Conservation (phyloP, 2,888 invertebrate species). For the Marasmarcha lunaedactyla region DNA sequence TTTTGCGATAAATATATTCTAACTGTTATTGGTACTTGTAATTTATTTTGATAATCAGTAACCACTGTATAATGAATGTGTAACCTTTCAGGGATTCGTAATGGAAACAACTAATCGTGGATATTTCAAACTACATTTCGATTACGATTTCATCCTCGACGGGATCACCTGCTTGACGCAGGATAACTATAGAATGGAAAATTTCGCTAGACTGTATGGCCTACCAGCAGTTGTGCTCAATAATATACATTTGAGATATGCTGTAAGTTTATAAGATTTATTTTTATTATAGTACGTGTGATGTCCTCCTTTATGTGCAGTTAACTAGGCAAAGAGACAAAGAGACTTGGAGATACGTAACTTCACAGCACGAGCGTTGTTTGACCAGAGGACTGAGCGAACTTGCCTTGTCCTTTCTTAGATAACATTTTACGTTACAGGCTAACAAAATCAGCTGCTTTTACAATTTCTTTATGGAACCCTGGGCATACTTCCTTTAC, state of each 20-base stretch:
- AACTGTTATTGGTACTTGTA: no score
- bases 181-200: constrained; percentile 65
- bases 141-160: constrained; percentile 61
- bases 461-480: constrained; percentile 73
- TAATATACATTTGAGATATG: constrained; percentile 73
- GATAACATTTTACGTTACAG: no score
- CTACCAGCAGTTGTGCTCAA: constrained; percentile 77
- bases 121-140: constrained; percentile 75
- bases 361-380: no score
- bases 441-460: constrained; percentile 72
- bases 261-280: constrained; percentile 49
- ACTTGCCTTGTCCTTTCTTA: no score
- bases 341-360: no score
- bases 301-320: no score
- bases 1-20: no score
- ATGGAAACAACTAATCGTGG: constrained; percentile 73
- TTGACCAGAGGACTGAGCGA: no score
- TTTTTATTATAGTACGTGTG: no score
- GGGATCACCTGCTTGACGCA: constrained; percentile 73
- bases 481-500: constrained; percentile 75
- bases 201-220: constrained; percentile 76
- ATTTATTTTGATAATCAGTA: no score
- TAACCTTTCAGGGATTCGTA: constrained; percentile 64
- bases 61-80: no score
- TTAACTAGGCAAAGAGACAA: no score